Percentiles rank a stretch among this genome's conserved stretches.
These are phyloP conservation scores for Oreochromis grahami DNA, from an alignment of 2,797 vertebrate species.

Conservation along the genomic window DNA sequence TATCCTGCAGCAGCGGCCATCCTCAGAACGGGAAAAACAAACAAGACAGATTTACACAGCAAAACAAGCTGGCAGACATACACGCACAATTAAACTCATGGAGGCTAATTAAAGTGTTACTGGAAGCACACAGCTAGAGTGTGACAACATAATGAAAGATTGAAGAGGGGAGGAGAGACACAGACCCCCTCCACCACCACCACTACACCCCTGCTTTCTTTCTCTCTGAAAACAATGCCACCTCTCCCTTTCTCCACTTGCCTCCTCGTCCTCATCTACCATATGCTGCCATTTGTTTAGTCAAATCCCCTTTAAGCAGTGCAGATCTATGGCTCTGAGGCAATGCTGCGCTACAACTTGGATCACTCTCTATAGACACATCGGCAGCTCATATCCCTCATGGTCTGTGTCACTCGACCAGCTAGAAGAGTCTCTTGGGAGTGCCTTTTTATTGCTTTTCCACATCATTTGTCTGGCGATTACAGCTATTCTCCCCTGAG, in stretches of 20 bases:
- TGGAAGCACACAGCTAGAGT: slow-evolving; percentile 72
- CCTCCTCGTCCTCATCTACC: slow-evolving; percentile 75
- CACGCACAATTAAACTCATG: slow-evolving; percentile 70
- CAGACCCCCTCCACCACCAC: not conserved
- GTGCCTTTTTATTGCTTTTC: slow-evolving; percentile 72
- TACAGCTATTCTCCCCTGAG: slow-evolving; percentile 57
- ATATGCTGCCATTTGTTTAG: slow-evolving; percentile 85
- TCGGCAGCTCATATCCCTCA: slow-evolving; percentile 58
- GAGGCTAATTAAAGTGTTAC: slow-evolving; percentile 77
- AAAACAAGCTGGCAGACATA: slow-evolving; percentile 65
- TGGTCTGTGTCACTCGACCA: slow-evolving; percentile 60
- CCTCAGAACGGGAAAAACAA: slow-evolving; percentile 39
- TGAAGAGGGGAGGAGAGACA: slow-evolving; percentile 72
- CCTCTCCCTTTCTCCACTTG: slow-evolving; percentile 58
- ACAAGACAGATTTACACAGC: slow-evolving; percentile 63
- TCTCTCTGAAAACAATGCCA: slow-evolving; percentile 76
- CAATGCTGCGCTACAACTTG: slow-evolving; percentile 37
- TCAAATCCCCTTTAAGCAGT: slow-evolving; percentile 76
- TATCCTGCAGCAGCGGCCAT: slow-evolving; percentile 22
- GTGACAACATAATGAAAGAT: slow-evolving; percentile 84
- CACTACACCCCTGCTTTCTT: slow-evolving; percentile 29
- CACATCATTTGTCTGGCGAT: slow-evolving; percentile 74
- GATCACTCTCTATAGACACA: slow-evolving; percentile 51
- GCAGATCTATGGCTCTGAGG: slow-evolving; percentile 65
- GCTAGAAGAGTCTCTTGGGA: slow-evolving; percentile 67